Evolutionary conservation across 2,797 vertebrate species (phyloP).

Genomic region (Rhynchotus rufescens): DNA sequence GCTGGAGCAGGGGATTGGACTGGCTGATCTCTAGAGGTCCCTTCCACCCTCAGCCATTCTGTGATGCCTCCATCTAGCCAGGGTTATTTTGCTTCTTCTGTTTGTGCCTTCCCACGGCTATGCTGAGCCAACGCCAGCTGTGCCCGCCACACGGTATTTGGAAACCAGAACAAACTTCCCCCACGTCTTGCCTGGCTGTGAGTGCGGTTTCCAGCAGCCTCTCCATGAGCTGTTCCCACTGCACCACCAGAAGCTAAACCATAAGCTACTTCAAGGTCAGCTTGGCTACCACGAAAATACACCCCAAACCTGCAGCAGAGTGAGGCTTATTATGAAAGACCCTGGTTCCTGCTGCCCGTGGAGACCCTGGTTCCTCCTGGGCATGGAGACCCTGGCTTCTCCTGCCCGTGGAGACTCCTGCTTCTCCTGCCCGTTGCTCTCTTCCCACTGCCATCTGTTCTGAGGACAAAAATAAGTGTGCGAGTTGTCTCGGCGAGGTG

Average conservation of each 20-base stretch:
- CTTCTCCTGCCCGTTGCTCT: conserved; percentile 35
- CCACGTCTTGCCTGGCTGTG: neutral
- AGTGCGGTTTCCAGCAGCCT: neutral
- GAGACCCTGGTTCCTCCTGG: neutral
- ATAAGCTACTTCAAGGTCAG: neutral
- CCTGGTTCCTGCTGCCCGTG: neutral
- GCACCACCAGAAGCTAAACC: neutral
- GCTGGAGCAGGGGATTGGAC: too few relatives aligned
- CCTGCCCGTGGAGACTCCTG: neutral
- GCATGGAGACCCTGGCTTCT: too few relatives aligned
- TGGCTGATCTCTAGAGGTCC: too few relatives aligned
- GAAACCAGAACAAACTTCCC: conserved; percentile 4
- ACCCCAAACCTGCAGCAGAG: neutral
- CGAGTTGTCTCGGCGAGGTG: neutral
- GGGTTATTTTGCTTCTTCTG: neutral
- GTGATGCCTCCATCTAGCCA: neutral
- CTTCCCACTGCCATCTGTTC: conserved; percentile 68
- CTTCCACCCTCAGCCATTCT: too few relatives aligned
- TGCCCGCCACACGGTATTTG: neutral
- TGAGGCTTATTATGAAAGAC: conserved; percentile 15
- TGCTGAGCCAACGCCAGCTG: conserved; percentile 1
- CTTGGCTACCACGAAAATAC: neutral
- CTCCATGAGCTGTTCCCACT: too few relatives aligned
- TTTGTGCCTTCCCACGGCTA: neutral
- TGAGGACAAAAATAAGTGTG: conserved; percentile 60